Conservation (phyloP, 2,888 invertebrate species). For the Aplocera efformata region DNA sequence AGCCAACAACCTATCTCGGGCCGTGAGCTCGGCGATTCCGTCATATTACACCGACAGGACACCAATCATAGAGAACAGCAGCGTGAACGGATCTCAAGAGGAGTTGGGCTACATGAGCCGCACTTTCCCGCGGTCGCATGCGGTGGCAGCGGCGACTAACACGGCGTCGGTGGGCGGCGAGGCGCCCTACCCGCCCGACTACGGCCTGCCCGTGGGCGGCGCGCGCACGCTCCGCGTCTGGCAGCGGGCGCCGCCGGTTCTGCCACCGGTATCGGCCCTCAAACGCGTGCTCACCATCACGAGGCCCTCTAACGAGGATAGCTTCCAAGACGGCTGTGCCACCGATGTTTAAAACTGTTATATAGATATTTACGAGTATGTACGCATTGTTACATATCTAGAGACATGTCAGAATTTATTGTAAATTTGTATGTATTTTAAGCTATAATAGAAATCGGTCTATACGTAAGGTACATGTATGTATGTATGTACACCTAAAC, state of each 20-base stretch:
- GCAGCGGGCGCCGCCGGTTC: conserved; percentile 92
- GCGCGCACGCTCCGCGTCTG: conserved; percentile 92
- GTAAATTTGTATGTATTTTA: conserved; percentile 52
- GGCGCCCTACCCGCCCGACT: conserved; percentile 86
- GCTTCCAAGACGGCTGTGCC: conserved; percentile 95
- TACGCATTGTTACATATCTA: conserved; percentile 47
- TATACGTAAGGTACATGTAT: conserved; percentile 54
- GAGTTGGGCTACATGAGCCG: conserved; percentile 82
- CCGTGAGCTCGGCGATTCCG: conserved; percentile 78
- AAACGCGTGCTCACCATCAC: conserved; percentile 91
- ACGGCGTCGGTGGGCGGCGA: conserved; percentile 44
- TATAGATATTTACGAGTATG: conserved; percentile 17
- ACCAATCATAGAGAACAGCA: conserved; percentile 85
- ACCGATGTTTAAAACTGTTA: conserved; percentile 88
- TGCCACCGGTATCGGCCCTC: conserved; percentile 91
- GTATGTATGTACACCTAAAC: conserved; percentile 57
- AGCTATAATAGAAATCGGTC: conserved; percentile 49
- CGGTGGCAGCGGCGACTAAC: conserved; percentile 47
- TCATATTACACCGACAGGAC: conserved; percentile 86
- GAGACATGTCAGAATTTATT: conserved; percentile 48
- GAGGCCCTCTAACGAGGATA: conserved; percentile 93
- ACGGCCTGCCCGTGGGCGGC: conserved; percentile 85
- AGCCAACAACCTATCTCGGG: conserved; percentile 78
- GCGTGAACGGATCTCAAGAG: conserved; percentile 80
- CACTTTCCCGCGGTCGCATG: conserved; percentile 81